These are phyloP conservation scores for Kryptolebias marmoratus DNA, from an alignment of 2,113 vertebrate genomes.

Conservation along the genomic window DNA sequence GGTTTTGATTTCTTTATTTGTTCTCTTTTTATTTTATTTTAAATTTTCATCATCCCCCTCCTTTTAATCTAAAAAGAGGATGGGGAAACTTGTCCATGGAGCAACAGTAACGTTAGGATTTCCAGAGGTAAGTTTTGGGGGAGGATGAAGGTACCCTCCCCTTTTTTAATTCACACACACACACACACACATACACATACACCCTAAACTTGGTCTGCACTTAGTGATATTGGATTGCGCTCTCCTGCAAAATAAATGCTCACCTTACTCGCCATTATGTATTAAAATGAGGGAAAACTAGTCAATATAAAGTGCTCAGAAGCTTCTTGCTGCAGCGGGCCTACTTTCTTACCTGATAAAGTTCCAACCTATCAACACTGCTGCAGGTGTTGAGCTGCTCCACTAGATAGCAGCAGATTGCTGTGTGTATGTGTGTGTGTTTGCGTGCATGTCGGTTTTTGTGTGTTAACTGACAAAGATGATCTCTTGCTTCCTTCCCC, in stretches of 20 bases:
- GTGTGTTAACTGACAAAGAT: constrained; percentile 39
- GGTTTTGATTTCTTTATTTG: neutral
- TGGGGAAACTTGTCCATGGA: constrained; percentile 56
- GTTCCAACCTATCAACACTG: constrained; percentile 21
- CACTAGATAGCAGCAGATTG: constrained; percentile 74
- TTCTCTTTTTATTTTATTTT: neutral
- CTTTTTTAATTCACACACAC: neutral
- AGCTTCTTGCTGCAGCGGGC: constrained; percentile 29
- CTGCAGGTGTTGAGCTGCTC: constrained; percentile 60
- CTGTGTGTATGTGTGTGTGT: constrained; percentile 42
- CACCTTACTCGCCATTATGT: neutral
- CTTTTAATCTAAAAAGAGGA: constrained; percentile 13
- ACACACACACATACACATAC: neutral
- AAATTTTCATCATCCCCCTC: too few species aligned
- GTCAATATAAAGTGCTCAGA: neutral
- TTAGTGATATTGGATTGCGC: neutral
- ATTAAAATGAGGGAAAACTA: neutral
- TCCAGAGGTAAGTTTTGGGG: constrained; percentile 33
- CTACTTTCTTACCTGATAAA: constrained; percentile 22
- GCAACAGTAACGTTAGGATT: constrained; percentile 56
- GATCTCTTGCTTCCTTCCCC: constrained; percentile 39
- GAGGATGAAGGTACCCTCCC: too few species aligned
- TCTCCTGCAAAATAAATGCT: constrained; percentile 5
- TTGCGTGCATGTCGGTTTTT: constrained; percentile 17
- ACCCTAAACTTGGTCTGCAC: neutral